Base-by-base conservation (phyloP, 2,888 invertebrate species). In the Hirtodrosophila cameraria region DNA sequence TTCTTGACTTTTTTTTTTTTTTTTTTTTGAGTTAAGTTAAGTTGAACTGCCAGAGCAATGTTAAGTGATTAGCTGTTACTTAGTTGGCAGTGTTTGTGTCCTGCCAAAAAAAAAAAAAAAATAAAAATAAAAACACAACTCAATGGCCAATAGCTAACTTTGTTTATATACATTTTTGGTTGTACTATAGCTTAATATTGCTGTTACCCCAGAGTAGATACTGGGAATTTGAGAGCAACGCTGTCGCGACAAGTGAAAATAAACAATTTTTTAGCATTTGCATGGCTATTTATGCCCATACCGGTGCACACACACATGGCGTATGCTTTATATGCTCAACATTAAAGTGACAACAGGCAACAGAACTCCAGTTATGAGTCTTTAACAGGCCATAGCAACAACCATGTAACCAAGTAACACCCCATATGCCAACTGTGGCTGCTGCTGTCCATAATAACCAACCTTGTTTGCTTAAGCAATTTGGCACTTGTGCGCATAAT, bases 391-490 rank as follows among this genome's bases (percentile, higher is more conserved):
- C 76, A 79, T 71, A 48, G 76, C 72, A 75, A 86, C 77, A 41
- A 36, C 45, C 36, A 57, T 42, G 50, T 28, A 77, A 60, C 55
- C 57, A 81, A 67, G 41, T 46, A 31, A 28, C 30, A n/a, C 25
- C 41, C 16, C 49, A 18, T 1, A 8, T 23, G 3, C 6, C 50
- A 35, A 25, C 69, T 20, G 30, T 43, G 38, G 49, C 63, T 75
- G 69, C 75, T 57, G 50, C 58, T 69, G 31, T 4, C 52, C 33
- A 55, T 63, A 82, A 76, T 86, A 83, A 71, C 84, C 80, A 79
- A 83, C 77, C 58, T 83, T 76, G 68, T 78, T 78, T 80, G 81
- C 62, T 68, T 63, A 57, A 83, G 77, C 84, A 79, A 84, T 86
- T 79, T 79, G 81, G 81, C 81, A 76, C 77, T 80, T 83, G 77